phyloP scores from a whole-genome alignment of 2,797 vertebrate genomes.

The Labeo calbasu region DNA sequence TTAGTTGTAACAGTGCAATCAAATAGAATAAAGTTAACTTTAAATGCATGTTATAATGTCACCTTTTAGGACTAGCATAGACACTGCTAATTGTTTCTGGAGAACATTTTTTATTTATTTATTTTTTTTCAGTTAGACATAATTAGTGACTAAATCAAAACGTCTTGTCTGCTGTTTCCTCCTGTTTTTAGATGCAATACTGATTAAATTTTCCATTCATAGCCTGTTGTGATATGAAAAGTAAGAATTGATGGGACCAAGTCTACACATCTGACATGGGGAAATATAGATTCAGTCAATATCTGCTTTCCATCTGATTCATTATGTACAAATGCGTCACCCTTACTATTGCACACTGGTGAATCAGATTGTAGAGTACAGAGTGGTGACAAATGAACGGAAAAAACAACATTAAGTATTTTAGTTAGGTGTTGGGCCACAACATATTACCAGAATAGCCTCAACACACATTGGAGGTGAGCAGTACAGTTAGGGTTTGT shows the following conservation, averaged over 20 bases:
- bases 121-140: background rate
- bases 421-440: background rate
- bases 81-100: background rate
- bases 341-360: too few species aligned
- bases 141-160: background rate
- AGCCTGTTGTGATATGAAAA: background rate
- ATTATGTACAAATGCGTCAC: too few species aligned
- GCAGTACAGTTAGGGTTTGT: too few species aligned
- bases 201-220: background rate
- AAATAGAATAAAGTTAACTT: background rate
- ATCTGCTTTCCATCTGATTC: too few species aligned
- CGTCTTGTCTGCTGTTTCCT: background rate
- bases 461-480: too few species aligned
- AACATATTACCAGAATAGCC: background rate
- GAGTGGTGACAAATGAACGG: too few species aligned
- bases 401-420: background rate
- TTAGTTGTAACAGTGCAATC: background rate
- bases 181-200: background rate
- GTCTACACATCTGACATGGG: too few species aligned
- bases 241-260: too few species aligned
- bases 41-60: background rate
- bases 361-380: too few species aligned
- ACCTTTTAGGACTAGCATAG: background rate
- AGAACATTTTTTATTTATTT: background rate
- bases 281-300: too few species aligned